Conservation (phyloP, 2,797 vertebrate species). For the Carapus acus region DNA sequence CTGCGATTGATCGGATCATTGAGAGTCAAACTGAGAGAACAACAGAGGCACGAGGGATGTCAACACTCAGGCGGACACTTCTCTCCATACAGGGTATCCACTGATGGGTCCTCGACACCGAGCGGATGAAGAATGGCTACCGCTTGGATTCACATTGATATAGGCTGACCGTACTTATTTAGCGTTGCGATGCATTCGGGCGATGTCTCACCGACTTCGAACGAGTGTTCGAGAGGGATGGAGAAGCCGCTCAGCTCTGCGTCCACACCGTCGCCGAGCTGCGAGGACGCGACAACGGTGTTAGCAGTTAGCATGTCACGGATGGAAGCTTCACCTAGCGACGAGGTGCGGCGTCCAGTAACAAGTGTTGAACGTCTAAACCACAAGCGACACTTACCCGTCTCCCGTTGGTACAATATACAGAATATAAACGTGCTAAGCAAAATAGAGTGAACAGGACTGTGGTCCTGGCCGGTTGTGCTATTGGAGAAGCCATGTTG, state of each 20-base stretch:
- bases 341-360: constrained; percentile 9
- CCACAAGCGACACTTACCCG: constrained; percentile 53
- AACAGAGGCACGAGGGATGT: too few relatives aligned
- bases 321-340: too few relatives aligned
- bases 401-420: constrained; percentile 62
- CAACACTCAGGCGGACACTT: too few relatives aligned
- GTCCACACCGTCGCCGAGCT: constrained; percentile 76
- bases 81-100: too few relatives aligned
- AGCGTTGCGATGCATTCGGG: too few relatives aligned
- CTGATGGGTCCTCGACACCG: too few relatives aligned
- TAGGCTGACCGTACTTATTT: too few relatives aligned
- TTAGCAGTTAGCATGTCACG: constrained; percentile 20
- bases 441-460: constrained; percentile 41
- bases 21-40: too few relatives aligned
- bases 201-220: constrained; percentile 81
- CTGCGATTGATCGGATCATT: too few relatives aligned
- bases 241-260: constrained; percentile 76
- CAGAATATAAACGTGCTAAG: constrained; percentile 24
- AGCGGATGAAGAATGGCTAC: too few relatives aligned
- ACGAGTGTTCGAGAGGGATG: constrained; percentile 84
- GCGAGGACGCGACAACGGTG: constrained; percentile 19
- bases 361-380: too few relatives aligned
- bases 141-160: too few relatives aligned
- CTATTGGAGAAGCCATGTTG: constrained; percentile 53
- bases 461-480: constrained; percentile 2